Percentiles rank a stretch among this genome's conserved stretches.
These are phyloP conservation scores for Brachionus rubens DNA, from an alignment of 1,140 invertebrate genomes.

Conservation along the genomic window DNA sequence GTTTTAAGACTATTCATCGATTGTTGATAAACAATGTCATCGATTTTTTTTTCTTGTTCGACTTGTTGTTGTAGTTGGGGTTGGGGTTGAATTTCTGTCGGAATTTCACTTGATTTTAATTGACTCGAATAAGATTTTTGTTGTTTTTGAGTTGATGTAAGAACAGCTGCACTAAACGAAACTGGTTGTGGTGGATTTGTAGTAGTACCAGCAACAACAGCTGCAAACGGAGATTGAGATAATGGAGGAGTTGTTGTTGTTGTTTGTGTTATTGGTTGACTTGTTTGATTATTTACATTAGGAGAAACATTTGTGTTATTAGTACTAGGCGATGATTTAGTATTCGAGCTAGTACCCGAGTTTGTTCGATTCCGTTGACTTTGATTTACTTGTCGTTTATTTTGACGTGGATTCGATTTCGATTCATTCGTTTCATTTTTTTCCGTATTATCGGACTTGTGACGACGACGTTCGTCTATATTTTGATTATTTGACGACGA, in stretches of 20 bases:
- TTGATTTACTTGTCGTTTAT: background rate
- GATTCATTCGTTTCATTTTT: background rate
- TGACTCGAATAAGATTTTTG: constrained; percentile 16
- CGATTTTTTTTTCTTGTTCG: background rate
- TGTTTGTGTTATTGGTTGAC: background rate
- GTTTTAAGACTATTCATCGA: background rate
- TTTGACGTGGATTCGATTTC: background rate
- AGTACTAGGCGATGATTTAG: background rate
- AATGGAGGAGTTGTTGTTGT: constrained; percentile 26
- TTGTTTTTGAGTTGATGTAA: background rate
- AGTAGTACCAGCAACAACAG: constrained; percentile 11
- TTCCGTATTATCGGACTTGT: constrained; percentile 32
- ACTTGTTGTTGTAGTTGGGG: background rate
- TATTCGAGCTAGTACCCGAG: background rate
- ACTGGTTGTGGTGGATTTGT: background rate
- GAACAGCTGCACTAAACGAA: background rate
- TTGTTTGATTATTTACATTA: constrained; percentile 27
- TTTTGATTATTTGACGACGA: background rate
- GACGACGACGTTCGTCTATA: background rate
- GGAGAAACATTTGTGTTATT: background rate
- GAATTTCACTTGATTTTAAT: constrained; percentile 3
- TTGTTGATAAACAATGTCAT: background rate
- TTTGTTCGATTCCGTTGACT: constrained; percentile 1
- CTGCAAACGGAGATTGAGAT: constrained; percentile 30
- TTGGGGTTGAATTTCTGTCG: too few species aligned